Evolutionary conservation across 2,888 invertebrate genomes (phyloP), one percentile per base, ranked within the genome.

Genomic region (Pyrocoelia pectoralis): DNA sequence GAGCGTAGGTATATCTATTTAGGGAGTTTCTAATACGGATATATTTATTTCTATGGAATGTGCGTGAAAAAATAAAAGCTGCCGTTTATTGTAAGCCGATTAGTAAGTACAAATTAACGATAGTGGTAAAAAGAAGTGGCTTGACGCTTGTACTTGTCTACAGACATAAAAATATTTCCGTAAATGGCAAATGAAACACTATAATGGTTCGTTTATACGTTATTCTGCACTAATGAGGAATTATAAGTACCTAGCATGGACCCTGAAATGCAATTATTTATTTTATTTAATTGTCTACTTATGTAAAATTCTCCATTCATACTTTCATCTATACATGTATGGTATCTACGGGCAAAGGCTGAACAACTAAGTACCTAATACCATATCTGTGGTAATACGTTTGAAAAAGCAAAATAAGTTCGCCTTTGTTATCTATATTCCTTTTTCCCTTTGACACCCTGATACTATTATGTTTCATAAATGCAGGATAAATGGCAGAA

Each of bases 191-290:
- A 28, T 28, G 56, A 38, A 52, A 61, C 61, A 28, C 54, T 64
- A n/a, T n/a, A 64, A 60, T 64, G 52, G 15, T 24, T 57, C 52
- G 57, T 52, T 61, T 62, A 57, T 62, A 52, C 52, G 48, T 56
- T 56, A 57, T 51, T 40, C 46, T 52, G 40, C 17, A 41, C 54
- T 61, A 65, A 65, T 65, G 61, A 61, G 54, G 61, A 65, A 61
- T 65, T 56, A 56, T 65, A 57, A 61, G 52, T 18, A 24, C 4
- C 24, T n/a, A 43, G 24, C 51, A 38, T 29, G 24, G 29, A 49
- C 48, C 33, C 18, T 29, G 12, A 18, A 38, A 33, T 49, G 29
- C 48, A 56, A 4, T 33, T 24, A 24, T 24, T 24, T 24, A 24
- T 24, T 24, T 24, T n/a, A n/a, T n/a, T n/a, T n/a, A n/a, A n/a